Base-by-base conservation (phyloP, 64 coral and sea anemone species). In the Pocillopora verrucosa region DNA sequence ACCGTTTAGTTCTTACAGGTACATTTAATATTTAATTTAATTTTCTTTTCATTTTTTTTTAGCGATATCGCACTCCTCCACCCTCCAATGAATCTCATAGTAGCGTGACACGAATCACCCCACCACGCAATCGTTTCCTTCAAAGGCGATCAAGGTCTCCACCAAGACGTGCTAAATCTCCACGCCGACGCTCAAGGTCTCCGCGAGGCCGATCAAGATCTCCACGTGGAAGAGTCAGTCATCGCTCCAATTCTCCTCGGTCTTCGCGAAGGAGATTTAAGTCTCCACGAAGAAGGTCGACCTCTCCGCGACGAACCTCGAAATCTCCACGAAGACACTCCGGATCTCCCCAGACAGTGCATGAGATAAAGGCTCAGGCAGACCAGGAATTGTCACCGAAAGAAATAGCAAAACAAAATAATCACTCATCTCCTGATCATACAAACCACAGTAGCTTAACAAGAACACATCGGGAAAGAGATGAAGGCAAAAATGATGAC, bases 51-150 rank as follows among this genome's bases (percentile, higher is more conserved):
- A 13, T 13, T 70, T 86, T 70, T 36, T 24, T n/a, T 15, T 69
- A 91, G 89, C 70, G 89, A 58, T 91, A 91, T 36, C 79, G 89
- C 22, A 91, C 89, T 13, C 89, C 89, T 45, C 89, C 89, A 13
- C 89, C 89, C 11, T 77, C 64, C 61, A 80, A 62, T 61, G 78
- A 62, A 61, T 7, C 58, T 0, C 58, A 26, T 34, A 61, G 36
- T 30, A 60, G 16, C 60, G 22, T 11, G 58, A 60, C 7, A 9
- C 76, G 76, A 16, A 11, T 20, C 2, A 79, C 76, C 24, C 56
- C 76, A 59, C 56, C 76, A 63, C 2, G 65, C 10, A 24, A 59
- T 26, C 59, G 59, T 62, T 36, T 36, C 16, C 10, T 62, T 80
- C 24, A n/a, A 80, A 75, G 35, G 11, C 78, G 78, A 16, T 80